These are phyloP conservation scores for Stomatorhinus ivindoensis DNA, from an alignment of 2,113 vertebrate species.

Conservation along the genomic window DNA sequence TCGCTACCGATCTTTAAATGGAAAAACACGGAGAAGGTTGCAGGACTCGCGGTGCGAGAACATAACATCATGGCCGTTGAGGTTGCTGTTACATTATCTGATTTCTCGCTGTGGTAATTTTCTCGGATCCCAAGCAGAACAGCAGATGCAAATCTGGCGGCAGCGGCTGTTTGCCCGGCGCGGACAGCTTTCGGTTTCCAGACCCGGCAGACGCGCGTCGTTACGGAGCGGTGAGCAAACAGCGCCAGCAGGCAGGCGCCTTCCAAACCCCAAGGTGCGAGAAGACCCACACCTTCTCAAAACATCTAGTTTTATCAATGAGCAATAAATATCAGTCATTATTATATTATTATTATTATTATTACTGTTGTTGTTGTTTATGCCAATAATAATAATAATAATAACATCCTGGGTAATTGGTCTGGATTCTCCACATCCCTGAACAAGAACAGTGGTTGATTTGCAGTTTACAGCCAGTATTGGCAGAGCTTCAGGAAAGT, in stretches of 20 bases:
- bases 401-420: too few relatives aligned
- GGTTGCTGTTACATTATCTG: neutral
- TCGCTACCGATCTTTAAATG: neutral
- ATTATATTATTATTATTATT: neutral
- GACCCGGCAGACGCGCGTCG: neutral
- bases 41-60: neutral
- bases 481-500: too few relatives aligned
- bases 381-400: too few relatives aligned
- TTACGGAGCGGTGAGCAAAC: neutral
- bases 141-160: neutral
- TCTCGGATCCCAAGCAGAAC: neutral
- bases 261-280: neutral
- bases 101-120: neutral
- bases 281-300: neutral
- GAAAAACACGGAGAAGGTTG: neutral
- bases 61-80: neutral
- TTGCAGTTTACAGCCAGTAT: neutral
- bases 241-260: neutral
- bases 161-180: neutral
- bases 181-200: neutral
- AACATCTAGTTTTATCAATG: neutral
- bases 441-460: neutral
- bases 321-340: neutral
- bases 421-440: too few relatives aligned
- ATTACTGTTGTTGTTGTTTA: neutral